Conservation (phyloP, 1,140 invertebrate genomes). For the Periplaneta americana region DNA sequence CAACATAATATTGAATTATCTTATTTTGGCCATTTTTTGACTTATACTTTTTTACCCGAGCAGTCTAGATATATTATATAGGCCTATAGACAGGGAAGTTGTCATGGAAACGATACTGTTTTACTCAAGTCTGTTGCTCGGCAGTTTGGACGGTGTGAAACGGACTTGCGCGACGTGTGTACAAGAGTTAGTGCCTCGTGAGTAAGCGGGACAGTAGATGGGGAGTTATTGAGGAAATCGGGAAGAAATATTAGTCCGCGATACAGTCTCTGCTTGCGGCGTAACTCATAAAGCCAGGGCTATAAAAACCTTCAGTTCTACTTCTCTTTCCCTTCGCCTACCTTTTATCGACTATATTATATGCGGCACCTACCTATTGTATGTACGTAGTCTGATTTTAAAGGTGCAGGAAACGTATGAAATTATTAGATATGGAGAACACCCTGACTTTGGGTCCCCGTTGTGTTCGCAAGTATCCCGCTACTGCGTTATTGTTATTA, state of each 20-base stretch:
- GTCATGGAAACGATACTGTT: no score
- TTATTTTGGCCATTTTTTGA: no score
- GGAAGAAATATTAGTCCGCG: not conserved
- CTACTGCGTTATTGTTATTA: no score
- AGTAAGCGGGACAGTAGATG: not conserved
- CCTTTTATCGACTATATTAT: not conserved
- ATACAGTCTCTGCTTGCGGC: not conserved
- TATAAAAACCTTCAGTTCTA: not conserved
- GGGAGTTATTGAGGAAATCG: not conserved
- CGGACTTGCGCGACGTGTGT: no score
- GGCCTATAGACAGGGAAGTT: no score
- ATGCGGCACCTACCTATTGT: not conserved
- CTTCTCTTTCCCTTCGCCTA: not conserved
- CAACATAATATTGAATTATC: no score
- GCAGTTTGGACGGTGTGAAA: not conserved
- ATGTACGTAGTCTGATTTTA: not conserved
- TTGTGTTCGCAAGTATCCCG: no score
- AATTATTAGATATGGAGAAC: not conserved
- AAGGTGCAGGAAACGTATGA: not conserved
- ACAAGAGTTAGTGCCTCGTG: no score
- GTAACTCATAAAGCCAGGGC: not conserved
- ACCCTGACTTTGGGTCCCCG: not conserved
- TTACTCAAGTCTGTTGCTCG: no score
- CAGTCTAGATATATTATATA: no score
- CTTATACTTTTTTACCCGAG: no score